phyloP scores from a whole-genome alignment of 2,797 vertebrate genomes.

The Neoniphon sammara region DNA sequence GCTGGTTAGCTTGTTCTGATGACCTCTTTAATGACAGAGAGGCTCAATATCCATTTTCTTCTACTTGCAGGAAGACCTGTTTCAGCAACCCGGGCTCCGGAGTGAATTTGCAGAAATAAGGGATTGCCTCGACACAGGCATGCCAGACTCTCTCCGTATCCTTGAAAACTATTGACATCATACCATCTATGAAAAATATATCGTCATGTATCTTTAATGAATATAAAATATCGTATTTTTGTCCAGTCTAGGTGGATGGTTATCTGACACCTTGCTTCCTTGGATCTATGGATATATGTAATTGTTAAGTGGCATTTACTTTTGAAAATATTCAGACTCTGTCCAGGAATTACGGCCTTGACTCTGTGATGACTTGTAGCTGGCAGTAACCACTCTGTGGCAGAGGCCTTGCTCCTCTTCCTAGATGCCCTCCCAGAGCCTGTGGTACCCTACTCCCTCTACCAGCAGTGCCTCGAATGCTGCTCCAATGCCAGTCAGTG shows the following conservation, averaged over 20 bases:
- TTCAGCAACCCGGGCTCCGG: constrained; percentile 95
- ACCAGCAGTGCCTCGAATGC: constrained; percentile 84
- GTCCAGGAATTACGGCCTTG: constrained; percentile 58
- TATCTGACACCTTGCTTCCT: neutral
- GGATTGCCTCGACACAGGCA: constrained; percentile 93
- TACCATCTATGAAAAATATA: neutral
- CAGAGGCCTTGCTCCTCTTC: constrained; percentile 95
- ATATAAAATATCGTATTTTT: neutral
- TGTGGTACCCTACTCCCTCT: constrained; percentile 87
- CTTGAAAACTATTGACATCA: constrained; percentile 70
- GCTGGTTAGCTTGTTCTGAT: neutral
- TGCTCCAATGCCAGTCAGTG: constrained; percentile 81
- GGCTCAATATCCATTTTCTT: constrained; percentile 11
- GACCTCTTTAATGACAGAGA: neutral
- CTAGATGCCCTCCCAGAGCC: constrained; percentile 96
- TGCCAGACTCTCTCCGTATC: constrained; percentile 93
- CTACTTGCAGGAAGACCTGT: constrained; percentile 92
- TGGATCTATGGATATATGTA: neutral
- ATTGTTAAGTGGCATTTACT: neutral
- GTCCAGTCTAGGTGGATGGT: neutral
- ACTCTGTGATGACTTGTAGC: constrained; percentile 78
- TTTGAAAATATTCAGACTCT: constrained; percentile 1
- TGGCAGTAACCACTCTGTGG: constrained; percentile 94
- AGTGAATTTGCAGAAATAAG: constrained; percentile 93
- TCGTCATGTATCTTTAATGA: neutral